A percentile compares a stretch with the other conserved stretches of the same genome.
Evolutionary conservation across 2,113 vertebrate genomes (phyloP).

Genomic region (Siphamia tubifer): DNA sequence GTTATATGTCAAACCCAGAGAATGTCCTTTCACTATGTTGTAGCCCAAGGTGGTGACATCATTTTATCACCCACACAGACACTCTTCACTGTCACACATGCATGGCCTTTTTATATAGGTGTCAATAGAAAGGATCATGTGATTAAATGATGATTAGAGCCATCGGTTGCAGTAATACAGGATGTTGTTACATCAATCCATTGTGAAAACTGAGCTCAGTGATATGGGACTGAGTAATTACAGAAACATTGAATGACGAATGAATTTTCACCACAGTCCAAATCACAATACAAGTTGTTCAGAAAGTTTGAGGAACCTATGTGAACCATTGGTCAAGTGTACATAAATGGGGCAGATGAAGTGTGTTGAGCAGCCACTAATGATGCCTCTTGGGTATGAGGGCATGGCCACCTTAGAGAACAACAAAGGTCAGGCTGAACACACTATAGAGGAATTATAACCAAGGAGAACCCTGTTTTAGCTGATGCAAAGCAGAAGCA

Average conservation of each 20-base stretch:
- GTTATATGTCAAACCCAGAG: neutral
- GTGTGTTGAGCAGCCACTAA: too few species aligned
- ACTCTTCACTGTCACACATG: too few species aligned
- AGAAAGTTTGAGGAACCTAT: neutral
- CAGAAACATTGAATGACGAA: neutral
- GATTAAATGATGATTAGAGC: neutral
- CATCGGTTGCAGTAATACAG: neutral
- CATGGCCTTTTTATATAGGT: neutral
- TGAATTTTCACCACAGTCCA: neutral
- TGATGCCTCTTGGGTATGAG: too few species aligned
- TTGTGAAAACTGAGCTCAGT: neutral
- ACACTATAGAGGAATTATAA: too few species aligned
- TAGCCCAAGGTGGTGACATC: neutral
- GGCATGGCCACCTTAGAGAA: too few species aligned
- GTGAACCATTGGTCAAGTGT: neutral
- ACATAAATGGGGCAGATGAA: neutral
- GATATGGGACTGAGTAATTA: neutral
- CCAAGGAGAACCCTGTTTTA: too few species aligned
- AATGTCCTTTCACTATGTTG: neutral
- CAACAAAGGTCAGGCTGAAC: too few species aligned
- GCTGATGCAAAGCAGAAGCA: too few species aligned
- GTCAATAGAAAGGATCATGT: neutral
- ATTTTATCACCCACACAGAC: too few species aligned
- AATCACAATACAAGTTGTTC: neutral
- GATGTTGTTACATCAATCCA: neutral